A percentile compares a stretch with the other conserved stretches of the same genome.
These are phyloP conservation scores for Rhopalosiphum padi DNA, from an alignment of 1,140 invertebrate species.

Conservation along the genomic window DNA sequence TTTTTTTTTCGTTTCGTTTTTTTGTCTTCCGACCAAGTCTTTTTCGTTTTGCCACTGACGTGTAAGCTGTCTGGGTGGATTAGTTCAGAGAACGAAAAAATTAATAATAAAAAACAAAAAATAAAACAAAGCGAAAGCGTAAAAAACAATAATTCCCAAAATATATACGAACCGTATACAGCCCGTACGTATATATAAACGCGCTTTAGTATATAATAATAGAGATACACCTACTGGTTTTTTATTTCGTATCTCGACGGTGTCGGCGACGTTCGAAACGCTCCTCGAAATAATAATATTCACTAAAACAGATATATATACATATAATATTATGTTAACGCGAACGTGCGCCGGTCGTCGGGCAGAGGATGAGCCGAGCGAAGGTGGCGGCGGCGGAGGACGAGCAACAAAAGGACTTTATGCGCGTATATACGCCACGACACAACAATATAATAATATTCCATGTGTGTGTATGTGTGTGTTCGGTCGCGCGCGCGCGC, in stretches of 20 bases:
- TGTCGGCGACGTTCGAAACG: background rate
- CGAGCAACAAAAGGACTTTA: background rate
- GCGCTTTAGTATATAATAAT: background rate
- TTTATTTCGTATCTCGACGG: background rate
- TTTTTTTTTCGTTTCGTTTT: background rate
- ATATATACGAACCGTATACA: background rate
- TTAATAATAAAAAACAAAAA: background rate
- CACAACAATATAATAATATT: background rate
- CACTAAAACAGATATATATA: background rate
- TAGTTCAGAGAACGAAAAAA: constrained; percentile 32
- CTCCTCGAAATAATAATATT: constrained; percentile 6
- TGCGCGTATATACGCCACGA: background rate
- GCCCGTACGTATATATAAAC: background rate
- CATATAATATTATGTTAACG: background rate
- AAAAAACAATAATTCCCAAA: background rate
- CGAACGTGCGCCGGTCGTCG: background rate
- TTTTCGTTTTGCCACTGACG: constrained; percentile 50
- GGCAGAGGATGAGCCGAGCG: background rate
- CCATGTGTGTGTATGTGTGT: background rate
- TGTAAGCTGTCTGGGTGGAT: constrained; percentile 47
- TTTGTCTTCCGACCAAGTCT: background rate
- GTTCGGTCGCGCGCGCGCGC: too few relatives aligned
- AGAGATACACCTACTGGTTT: constrained; percentile 10
- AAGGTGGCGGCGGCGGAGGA: background rate
- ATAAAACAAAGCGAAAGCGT: background rate